Evolutionary conservation across 35 echinoderm and acorn worm genomes (phyloP), one percentile per base, ranked within the genome.

Genomic region (Lytechinus pictus): DNA sequence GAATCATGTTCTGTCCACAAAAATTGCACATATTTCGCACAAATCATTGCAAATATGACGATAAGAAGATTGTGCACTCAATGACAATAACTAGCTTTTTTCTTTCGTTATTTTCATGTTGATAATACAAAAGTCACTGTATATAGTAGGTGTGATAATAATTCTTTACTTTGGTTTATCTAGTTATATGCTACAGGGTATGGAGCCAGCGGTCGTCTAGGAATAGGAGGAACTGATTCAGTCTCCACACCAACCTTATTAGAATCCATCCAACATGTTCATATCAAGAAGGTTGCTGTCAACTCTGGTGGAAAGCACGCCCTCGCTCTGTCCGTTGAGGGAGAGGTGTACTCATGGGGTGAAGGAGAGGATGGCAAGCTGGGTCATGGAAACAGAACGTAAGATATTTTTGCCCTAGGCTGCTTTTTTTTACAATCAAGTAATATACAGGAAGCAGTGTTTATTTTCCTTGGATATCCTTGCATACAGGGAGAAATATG

Each of bases 321-420:
- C 60, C 96, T 99, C 21, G 98, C 98, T 51, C 95, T 99, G 95
- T 99, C 98, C 52, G 86, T 89, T 61, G 98, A 99, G 94, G 98
- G 98, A 95, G 98, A 99, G 89, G 97, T 99, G 52, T 99, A 99
- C 95, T 98, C 98, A 0, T 99, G 98, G 98, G 98, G 98, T 53
- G 98, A 99, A 54, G 98, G 97, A 86, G 98, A 99, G 90, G 98
- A 99, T 72, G 98, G 98, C 13, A 99, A 99, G 58, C 96, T 99
- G 54, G 98, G 98, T 53, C 98, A 99, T 95, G 98, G 98, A 56
- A 99, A 98, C 89, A 98, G 98, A 98, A 99, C 98, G 98, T 99
- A 96, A 99, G 98, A 90, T 54, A 90, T 90, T 16, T 19, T 89
- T 71, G 61, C 6, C 61, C 24, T n/a, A n/a, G n/a, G n/a, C n/a